phyloP scores from a whole-genome alignment of 1,140 invertebrate genomes.

The silkworm (Bombyx mori) region DNA sequence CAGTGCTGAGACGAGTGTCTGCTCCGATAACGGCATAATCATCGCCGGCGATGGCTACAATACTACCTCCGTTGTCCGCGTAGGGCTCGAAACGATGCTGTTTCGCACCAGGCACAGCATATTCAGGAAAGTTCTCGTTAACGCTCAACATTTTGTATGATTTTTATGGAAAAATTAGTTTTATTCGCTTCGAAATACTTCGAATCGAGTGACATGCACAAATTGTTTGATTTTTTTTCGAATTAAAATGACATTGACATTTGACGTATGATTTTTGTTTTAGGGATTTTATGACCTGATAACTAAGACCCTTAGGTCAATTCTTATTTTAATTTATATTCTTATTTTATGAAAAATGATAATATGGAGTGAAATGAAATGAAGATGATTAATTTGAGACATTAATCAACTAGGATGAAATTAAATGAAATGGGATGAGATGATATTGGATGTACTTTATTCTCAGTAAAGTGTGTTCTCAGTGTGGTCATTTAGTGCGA shows the following conservation, averaged over 20 bases:
- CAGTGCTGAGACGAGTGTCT: slow-evolving; percentile 94
- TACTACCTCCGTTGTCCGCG: slow-evolving; percentile 85
- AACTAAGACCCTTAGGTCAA: too few species aligned
- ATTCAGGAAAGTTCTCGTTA: slow-evolving; percentile 75
- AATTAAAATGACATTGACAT: not conserved
- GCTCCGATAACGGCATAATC: slow-evolving; percentile 89
- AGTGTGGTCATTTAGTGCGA: too few species aligned
- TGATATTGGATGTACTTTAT: too few species aligned
- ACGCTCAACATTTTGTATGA: slow-evolving; percentile 42
- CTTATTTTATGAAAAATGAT: too few species aligned
- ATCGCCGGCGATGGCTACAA: slow-evolving; percentile 94
- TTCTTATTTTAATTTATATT: too few species aligned
- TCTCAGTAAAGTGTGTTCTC: too few species aligned
- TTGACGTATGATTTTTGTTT: not conserved
- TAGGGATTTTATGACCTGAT: too few species aligned
- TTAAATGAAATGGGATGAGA: too few species aligned
- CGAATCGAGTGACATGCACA: slow-evolving; percentile 33
- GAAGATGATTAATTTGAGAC: too few species aligned
- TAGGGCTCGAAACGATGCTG: slow-evolving; percentile 81
- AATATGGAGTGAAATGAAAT: not conserved
- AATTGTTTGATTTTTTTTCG: slow-evolving; percentile 8
- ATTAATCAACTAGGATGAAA: too few species aligned
- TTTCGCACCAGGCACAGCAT: slow-evolving; percentile 73
- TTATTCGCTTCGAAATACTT: too few species aligned
- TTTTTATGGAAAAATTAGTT: not conserved